Evolutionary conservation across 2,888 invertebrate genomes (phyloP), one percentile per base, ranked within the genome.

Genomic region (Scelioninae gen. 2): DNA sequence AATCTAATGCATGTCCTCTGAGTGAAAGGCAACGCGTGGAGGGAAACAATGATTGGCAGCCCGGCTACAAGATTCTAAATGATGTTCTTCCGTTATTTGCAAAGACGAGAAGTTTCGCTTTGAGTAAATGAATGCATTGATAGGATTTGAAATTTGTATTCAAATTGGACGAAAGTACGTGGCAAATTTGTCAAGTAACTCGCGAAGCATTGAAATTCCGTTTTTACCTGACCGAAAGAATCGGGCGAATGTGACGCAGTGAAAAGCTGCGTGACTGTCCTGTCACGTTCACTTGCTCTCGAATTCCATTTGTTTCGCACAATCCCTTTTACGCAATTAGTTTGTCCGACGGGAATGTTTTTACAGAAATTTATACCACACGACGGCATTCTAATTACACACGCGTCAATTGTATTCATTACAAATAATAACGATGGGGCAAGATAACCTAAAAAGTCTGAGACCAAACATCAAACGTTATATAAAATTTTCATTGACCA

Each of bases 341-440:
- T 69, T 60, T 69, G 10, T 25, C 28, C 39, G 31, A 22, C 15
- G 9, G 6, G 25, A 13, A 57, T 6, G 43, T 3, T 39, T 50
- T 58, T 25, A 50, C 41, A 13, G 22, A 43, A 55, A 45, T 43
- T 41, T 46, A 2, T 55, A 60, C 71, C 57, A 55, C 43, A 37
- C 18, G 16, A 69, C 11, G 37, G 11, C 43, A 50, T 57, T 70
- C 18, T 50, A 63, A 69, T 43, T 16, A 60, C 22, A 57, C 37
- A 50, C 2, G 22, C 41, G 64, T 70, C 70, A 70, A 70, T 63
- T 70, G 61, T 46, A 60, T 60, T 53, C 13, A 52, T 45, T 48
- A 48, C 25, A 46, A 35, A 19, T 31, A 25, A 55, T 28, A 19
- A 16, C 1, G 28, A 35, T 6, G 9, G 7, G 45, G 31, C 28